phyloP scores from a whole-genome alignment of 2,113 vertebrate species.

The Marmota monax region DNA sequence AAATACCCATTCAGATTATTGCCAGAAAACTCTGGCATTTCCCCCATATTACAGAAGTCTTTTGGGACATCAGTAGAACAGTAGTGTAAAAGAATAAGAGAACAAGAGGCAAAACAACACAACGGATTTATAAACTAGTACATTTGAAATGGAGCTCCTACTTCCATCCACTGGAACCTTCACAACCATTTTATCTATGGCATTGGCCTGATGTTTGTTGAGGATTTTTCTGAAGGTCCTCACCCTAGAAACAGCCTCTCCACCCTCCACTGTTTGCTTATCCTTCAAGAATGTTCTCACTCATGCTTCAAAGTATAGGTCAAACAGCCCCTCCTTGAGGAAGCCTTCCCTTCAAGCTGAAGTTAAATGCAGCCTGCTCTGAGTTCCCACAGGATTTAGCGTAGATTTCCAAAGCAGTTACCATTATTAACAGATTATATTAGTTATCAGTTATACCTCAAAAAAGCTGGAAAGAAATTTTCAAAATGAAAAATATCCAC shows the following conservation, averaged over 20 bases:
- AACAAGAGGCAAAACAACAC: not conserved
- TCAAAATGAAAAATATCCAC: not conserved
- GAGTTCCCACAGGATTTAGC: not conserved
- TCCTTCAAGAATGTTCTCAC: slow-evolving; percentile 32
- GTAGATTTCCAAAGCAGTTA: not conserved
- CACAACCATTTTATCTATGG: not conserved
- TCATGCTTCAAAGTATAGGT: slow-evolving; percentile 24
- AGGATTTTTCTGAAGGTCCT: not conserved
- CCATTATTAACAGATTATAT: not conserved
- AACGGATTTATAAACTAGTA: not conserved
- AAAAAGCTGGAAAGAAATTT: not conserved
- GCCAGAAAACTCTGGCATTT: not conserved
- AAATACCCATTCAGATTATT: not conserved
- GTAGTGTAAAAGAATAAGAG: not conserved
- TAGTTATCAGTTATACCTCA: not conserved
- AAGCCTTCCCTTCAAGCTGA: not conserved
- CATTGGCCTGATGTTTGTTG: not conserved
- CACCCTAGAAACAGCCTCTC: not conserved
- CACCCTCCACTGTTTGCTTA: not conserved
- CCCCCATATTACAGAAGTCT: not conserved
- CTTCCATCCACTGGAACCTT: not conserved
- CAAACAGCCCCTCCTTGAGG: not conserved
- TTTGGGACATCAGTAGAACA: not conserved
- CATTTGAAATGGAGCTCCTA: not conserved
- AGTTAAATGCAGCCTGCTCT: not conserved